Evolutionary conservation across 1,140 invertebrate species (phyloP).

Genomic region (Drosophila triauraria): DNA sequence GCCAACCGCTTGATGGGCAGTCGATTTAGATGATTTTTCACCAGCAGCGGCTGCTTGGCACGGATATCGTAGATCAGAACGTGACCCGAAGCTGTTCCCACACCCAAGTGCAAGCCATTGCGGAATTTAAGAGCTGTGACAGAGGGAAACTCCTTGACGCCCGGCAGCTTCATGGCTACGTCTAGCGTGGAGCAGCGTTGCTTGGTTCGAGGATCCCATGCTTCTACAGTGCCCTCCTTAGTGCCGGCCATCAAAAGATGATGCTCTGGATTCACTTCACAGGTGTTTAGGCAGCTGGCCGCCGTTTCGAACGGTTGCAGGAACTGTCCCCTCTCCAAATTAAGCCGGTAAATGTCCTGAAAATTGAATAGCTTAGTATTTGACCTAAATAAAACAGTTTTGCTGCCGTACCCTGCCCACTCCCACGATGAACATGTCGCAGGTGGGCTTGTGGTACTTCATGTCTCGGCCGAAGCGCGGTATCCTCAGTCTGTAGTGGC

Average conservation of each 20-base stretch:
- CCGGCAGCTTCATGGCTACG: conserved; percentile 89
- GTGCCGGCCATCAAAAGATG: conserved; percentile 95
- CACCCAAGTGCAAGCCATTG: conserved; percentile 93
- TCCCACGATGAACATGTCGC: conserved; percentile 97
- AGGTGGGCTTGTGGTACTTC: conserved; percentile 94
- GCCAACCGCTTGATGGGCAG: conserved; percentile 96
- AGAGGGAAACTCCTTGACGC: conserved; percentile 80
- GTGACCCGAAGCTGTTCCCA: conserved; percentile 97
- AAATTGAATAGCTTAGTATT: not conserved
- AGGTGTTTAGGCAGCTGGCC: conserved; percentile 92
- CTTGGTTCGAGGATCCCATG: conserved; percentile 96
- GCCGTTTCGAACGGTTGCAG: conserved; percentile 92
- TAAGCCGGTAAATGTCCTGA: conserved; percentile 96
- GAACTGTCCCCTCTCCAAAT: conserved; percentile 98
- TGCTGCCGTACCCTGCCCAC: conserved; percentile 87
- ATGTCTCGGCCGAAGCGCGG: conserved; percentile 98
- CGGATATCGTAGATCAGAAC: conserved; percentile 97
- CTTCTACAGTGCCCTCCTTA: conserved; percentile 96
- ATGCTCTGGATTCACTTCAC: conserved; percentile 95
- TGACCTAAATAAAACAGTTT: no score
- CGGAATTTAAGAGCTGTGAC: conserved; percentile 91
- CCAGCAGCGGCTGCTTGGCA: conserved; percentile 93
- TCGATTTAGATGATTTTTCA: conserved; percentile 98
- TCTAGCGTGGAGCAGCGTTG: conserved; percentile 93
- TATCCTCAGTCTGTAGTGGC: conserved; percentile 96